phyloP scores from a whole-genome alignment of 2,113 vertebrate genomes.

The Polypterus bichir region DNA sequence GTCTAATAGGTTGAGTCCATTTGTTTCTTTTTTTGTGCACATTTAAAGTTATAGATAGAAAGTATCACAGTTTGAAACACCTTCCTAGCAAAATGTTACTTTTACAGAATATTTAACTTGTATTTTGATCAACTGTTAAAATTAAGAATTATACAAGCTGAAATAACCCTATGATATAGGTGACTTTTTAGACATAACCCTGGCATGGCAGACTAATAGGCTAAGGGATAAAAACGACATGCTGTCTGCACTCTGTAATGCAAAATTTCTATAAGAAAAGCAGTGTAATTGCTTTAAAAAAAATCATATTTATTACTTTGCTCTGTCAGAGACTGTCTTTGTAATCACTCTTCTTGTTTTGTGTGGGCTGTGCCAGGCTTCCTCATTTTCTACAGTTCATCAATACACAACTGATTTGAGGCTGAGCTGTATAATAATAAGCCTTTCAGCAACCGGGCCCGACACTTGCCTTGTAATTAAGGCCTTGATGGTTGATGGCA shows the following conservation, averaged over 20 bases:
- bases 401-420: constrained; percentile 62
- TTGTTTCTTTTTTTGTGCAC: too few species aligned
- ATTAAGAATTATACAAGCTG: too few species aligned
- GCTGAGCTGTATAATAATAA: constrained; percentile 57
- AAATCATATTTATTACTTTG: constrained; percentile 5
- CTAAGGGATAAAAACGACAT: too few species aligned
- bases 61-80: too few species aligned
- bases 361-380: constrained; percentile 35
- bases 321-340: not conserved
- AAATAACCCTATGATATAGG: too few species aligned
- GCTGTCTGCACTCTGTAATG: not conserved
- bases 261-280: not conserved
- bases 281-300: constrained; percentile 7
- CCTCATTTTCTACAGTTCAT: constrained; percentile 47
- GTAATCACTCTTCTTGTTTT: constrained; percentile 27
- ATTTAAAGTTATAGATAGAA: too few species aligned
- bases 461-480: constrained; percentile 69
- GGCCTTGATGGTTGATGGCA: constrained; percentile 67
- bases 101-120: too few species aligned
- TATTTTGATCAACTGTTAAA: too few species aligned
- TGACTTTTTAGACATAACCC: too few species aligned
- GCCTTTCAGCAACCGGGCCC: constrained; percentile 61
- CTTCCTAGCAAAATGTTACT: too few species aligned
- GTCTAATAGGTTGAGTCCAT: too few species aligned
- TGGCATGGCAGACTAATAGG: too few species aligned